Evolutionary conservation across 1,140 invertebrate species (phyloP).

Genomic region (Apis laboriosa): DNA sequence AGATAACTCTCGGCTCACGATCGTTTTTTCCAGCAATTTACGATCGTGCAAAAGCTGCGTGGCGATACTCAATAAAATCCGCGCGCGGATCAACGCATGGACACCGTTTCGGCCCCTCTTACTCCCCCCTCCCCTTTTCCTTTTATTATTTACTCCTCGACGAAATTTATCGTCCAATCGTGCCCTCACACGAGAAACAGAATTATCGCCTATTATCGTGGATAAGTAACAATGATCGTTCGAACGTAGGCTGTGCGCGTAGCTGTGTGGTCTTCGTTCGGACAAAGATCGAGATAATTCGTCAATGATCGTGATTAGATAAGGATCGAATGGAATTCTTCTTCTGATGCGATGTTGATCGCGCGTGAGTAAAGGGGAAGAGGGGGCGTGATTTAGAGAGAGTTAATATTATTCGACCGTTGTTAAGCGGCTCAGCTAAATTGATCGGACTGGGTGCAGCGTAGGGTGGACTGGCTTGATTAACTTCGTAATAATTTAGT

Average conservation of each 20-base stretch:
- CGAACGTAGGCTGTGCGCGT: too few relatives aligned
- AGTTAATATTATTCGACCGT: background rate
- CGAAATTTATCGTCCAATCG: conserved; percentile 23
- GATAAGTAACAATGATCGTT: too few relatives aligned
- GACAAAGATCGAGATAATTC: background rate
- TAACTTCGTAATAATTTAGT: background rate
- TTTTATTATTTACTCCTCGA: conserved; percentile 18
- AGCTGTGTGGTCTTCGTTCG: too few relatives aligned
- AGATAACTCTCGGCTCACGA: conserved; percentile 51
- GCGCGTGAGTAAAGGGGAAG: background rate
- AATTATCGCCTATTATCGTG: background rate
- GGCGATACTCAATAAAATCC: conserved; percentile 41
- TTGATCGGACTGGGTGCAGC: background rate
- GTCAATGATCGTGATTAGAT: background rate
- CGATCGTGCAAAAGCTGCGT: conserved; percentile 32
- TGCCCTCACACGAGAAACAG: background rate
- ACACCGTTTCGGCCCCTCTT: conserved; percentile 12
- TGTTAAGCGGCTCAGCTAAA: background rate
- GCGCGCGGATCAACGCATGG: conserved; percentile 31
- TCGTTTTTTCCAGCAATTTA: conserved; percentile 46
- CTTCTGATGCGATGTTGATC: too few relatives aligned
- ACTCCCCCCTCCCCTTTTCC: background rate
- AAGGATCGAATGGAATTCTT: background rate
- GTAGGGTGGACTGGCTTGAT: background rate
- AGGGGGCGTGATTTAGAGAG: conserved; percentile 6